phyloP scores from a whole-genome alignment of 1,140 invertebrate species.

The Drosophila bipectinata region DNA sequence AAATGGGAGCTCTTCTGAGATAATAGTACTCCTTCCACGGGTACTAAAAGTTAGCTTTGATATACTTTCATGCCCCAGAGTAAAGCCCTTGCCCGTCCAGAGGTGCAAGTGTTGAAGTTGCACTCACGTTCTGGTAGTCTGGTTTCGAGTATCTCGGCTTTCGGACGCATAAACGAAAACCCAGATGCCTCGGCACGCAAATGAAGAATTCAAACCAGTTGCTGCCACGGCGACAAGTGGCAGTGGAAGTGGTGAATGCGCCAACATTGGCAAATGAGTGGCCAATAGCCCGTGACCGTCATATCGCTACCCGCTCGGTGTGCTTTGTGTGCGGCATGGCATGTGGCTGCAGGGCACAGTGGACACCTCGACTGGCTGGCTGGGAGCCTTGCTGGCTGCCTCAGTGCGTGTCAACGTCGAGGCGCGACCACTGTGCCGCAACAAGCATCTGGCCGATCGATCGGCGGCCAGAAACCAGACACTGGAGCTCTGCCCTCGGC shows the following conservation, averaged over 20 bases:
- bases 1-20: too few species aligned
- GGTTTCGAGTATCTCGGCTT: neutral
- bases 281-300: constrained; percentile 44
- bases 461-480: constrained; percentile 24
- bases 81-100: too few species aligned
- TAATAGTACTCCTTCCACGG: too few species aligned
- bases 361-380: neutral
- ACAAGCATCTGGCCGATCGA: constrained; percentile 50
- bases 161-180: constrained; percentile 5
- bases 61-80: neutral
- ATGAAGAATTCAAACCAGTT: constrained; percentile 77
- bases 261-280: constrained; percentile 51
- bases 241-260: constrained; percentile 48
- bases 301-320: neutral
- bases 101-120: neutral
- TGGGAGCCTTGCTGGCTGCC: constrained; percentile 12
- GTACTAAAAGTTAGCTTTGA: neutral
- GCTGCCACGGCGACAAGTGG: constrained; percentile 48
- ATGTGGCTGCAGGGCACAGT: constrained; percentile 13
- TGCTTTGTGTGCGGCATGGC: constrained; percentile 20
- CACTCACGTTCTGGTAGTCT: neutral
- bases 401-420: constrained; percentile 56
- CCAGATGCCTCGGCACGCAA: constrained; percentile 63
- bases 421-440: constrained; percentile 28
- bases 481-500: constrained; percentile 19